Percentiles rank a stretch among this genome's conserved stretches.
phyloP scores from a whole-genome alignment of 2,113 vertebrate species.

The Syngnathoides biaculeatus region DNA sequence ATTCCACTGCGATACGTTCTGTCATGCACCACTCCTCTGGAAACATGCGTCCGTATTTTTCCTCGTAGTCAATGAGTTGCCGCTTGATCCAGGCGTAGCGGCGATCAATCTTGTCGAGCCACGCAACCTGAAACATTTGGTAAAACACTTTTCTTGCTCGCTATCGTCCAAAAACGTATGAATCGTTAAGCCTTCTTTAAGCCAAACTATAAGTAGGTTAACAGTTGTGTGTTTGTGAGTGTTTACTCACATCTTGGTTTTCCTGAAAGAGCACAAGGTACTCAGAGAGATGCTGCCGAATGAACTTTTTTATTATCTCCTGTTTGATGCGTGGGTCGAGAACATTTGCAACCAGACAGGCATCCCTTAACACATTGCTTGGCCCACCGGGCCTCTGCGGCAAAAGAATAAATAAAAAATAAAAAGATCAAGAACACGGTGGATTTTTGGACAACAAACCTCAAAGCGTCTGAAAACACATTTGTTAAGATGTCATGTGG shows the following conservation, averaged over 20 bases:
- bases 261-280: conserved; percentile 98
- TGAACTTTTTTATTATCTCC: conserved; percentile 99
- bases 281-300: conserved; percentile 93
- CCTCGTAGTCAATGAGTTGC: conserved; percentile 96
- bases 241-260: conserved; percentile 90
- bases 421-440: too few species aligned
- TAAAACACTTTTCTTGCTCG: background rate
- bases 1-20: conserved; percentile 93
- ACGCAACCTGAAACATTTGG: conserved; percentile 81
- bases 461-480: background rate
- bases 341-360: conserved; percentile 92
- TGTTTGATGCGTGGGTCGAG: conserved; percentile 94
- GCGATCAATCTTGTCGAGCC: conserved; percentile 94
- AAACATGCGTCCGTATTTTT: conserved; percentile 96
- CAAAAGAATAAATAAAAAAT: background rate
- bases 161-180: background rate
- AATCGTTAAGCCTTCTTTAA: background rate
- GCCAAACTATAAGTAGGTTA: background rate
- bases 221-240: background rate
- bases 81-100: conserved; percentile 96
- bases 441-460: background rate
- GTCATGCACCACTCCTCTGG: conserved; percentile 95
- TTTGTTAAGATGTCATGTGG: background rate
- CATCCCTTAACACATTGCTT: conserved; percentile 93
- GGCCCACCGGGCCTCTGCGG: conserved; percentile 87